Evolutionary conservation across 2,113 vertebrate genomes (phyloP).

Genomic region (Fregata magnificens): DNA sequence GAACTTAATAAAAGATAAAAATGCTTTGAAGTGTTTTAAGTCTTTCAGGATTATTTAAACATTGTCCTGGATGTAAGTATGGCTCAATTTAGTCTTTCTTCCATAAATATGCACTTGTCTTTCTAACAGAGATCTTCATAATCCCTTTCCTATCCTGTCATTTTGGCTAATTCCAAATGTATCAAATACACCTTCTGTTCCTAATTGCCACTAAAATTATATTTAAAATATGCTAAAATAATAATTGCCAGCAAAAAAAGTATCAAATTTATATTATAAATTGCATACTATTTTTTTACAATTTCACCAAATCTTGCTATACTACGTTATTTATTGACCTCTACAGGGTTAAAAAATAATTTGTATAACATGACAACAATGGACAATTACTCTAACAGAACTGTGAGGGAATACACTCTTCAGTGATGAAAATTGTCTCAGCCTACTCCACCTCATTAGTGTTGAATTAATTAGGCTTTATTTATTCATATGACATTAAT

Average conservation of each 20-base stretch:
- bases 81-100: neutral
- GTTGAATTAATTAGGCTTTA: conserved; percentile 35
- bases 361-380: neutral
- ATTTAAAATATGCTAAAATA: neutral
- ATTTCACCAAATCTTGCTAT: neutral
- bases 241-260: neutral
- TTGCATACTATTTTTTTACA: neutral
- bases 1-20: neutral
- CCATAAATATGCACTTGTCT: neutral
- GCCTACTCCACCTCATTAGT: neutral
- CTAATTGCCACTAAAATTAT: neutral
- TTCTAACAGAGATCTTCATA: neutral
- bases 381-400: neutral
- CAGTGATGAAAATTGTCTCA: neutral
- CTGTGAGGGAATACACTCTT: neutral
- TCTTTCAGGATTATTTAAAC: conserved; percentile 29
- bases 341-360: neutral
- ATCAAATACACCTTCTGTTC: neutral
- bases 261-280: neutral
- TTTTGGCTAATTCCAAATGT: neutral
- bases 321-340: neutral
- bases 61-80: neutral
- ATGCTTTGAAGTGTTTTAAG: conserved; percentile 35
- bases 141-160: neutral
- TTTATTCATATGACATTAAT: conserved; percentile 56